phyloP scores from a whole-genome alignment of 2,797 vertebrate species.

The Erethizon dorsatum region DNA sequence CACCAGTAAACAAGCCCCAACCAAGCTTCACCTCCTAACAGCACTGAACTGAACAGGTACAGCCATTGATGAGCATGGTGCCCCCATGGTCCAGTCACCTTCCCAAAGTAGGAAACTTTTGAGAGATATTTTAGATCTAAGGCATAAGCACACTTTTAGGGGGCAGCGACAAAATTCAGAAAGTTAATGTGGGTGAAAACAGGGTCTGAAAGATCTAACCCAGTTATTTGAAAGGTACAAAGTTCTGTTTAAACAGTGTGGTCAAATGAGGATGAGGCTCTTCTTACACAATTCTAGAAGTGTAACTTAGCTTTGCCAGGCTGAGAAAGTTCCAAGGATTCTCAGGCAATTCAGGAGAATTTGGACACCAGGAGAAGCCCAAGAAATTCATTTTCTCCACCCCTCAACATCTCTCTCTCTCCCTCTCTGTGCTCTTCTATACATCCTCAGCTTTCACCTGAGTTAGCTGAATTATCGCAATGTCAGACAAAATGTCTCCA shows the following conservation, averaged over 20 bases:
- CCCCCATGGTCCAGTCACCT: neutral
- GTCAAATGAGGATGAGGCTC: neutral
- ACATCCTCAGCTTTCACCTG: neutral
- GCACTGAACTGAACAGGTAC: neutral
- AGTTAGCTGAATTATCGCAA: neutral
- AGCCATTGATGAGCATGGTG: rapidly evolving
- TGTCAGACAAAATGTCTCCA: neutral
- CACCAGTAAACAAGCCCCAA: neutral
- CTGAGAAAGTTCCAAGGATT: neutral
- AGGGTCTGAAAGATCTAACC: neutral
- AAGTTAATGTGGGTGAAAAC: neutral
- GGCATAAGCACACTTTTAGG: neutral
- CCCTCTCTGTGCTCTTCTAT: neutral
- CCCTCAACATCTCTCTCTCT: neutral
- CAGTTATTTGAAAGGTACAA: neutral
- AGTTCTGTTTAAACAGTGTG: neutral
- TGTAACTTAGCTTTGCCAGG: neutral
- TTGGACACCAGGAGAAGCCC: neutral
- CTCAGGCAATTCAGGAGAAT: neutral
- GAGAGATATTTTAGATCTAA: neutral
- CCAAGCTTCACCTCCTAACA: neutral
- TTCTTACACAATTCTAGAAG: neutral
- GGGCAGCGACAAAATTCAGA: neutral
- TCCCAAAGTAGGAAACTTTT: neutral
- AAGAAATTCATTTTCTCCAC: neutral